Evolutionary conservation across 2,888 invertebrate genomes (phyloP), one percentile per base, ranked within the genome.

Genomic region (Byasa hedistus): DNA sequence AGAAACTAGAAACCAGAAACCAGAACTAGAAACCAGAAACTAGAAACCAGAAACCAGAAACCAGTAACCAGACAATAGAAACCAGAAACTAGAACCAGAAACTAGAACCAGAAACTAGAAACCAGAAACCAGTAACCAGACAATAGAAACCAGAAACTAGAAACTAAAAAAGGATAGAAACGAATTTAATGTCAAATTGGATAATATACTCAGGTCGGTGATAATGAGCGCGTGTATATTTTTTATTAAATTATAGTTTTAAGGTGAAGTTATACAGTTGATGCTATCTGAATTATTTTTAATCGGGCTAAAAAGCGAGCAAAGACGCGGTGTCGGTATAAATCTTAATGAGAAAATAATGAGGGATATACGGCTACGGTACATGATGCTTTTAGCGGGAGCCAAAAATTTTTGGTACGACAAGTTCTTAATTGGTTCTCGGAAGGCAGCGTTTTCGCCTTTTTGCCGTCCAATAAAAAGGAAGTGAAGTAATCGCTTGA

Each of bases 301-400:
- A 70, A 72, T 69, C 68, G 61, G 63, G 56, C 66, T 57, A 64
- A 71, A 68, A 72, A 73, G 68, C 64, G 63, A 70, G 68, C 71
- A 66, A 60, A 68, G 51, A 48, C 27, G 44, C 48, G 66, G 69
- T 68, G 69, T 55, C 69, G 69, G 70, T 78, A 83, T 79, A 82
- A 82, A 81, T 82, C 77, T 80, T 83, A 82, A 83, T 77, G 84
- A 83, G 79, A 76, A 80, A 79, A 83, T 86, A 87, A 86, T 82
- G 81, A 84, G 80, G 71, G 70, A 72, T 75, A 74, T 66, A 73
- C 65, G 65, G 68, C 68, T 64, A 56, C 74, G 76, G 76, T 74
- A 73, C 73, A 75, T 70, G 72, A 75, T 72, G 75, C 76, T 79
- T 76, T 79, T 73, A 77, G 75, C 72, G 70, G 69, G 71, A 70